These are phyloP conservation scores for Nannospalax galili DNA, from an alignment of 2,113 vertebrate species.

Conservation along the genomic window DNA sequence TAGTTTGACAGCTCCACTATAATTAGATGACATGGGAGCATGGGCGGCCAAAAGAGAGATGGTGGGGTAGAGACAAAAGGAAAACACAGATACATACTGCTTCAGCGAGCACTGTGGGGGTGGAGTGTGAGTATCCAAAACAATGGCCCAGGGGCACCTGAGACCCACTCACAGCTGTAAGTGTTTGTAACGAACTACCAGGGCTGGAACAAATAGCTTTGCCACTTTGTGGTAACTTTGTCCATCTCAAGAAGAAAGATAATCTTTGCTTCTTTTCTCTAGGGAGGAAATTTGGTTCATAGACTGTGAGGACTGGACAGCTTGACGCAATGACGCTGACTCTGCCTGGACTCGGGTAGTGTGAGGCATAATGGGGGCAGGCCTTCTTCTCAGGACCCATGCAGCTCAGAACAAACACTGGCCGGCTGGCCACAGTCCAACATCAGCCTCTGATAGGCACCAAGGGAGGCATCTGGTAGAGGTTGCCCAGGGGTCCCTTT, in stretches of 20 bases:
- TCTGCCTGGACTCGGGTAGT: neutral
- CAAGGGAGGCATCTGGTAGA: neutral
- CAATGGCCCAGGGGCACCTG: neutral
- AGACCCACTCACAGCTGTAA: neutral
- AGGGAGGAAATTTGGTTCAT: neutral
- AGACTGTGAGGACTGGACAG: neutral
- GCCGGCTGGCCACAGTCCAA: neutral
- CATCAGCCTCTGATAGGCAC: neutral
- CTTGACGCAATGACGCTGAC: neutral
- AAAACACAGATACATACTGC: neutral
- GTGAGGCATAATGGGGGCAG: neutral
- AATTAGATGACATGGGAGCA: neutral
- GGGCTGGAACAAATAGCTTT: neutral
- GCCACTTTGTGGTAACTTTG: neutral
- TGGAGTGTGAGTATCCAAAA: neutral
- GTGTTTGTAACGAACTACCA: neutral
- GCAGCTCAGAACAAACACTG: neutral
- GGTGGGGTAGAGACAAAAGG: neutral
- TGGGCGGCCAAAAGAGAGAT: too few species aligned
- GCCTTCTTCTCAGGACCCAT: neutral
- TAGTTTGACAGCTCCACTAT: neutral
- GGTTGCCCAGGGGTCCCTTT: neutral
- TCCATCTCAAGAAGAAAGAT: neutral
- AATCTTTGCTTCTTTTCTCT: neutral
- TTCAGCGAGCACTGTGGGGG: neutral